Base-by-base conservation (phyloP, 1,140 invertebrate genomes). In the Callitettix versicolor region DNA sequence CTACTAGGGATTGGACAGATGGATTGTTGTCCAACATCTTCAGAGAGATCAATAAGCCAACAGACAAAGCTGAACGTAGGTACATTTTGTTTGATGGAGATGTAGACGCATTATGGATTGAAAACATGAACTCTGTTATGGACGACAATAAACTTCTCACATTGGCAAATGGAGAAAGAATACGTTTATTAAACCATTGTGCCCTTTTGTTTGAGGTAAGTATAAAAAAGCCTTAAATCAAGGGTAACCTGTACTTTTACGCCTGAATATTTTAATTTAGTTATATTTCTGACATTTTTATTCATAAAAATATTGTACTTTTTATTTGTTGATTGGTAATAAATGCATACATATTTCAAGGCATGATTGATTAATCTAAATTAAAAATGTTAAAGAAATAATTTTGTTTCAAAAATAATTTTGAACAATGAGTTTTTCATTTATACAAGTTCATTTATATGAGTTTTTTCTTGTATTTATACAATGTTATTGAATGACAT, bases 91-190 rank as follows among this genome's bases (percentile, higher is more conserved):
- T 93, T 72, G 92, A 95, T 67, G 92, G 92, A 5, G 91, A 95
- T 66, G 88, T 95, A 2, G 91, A 95, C 75, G 84, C 90, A 6
- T 71, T 93, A 5, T 95, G 91, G 91, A 90, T 95, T 59, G 91
- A 94, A 72, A 94, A 94, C 69, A 93, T 95, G 89, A 95, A 95
- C 71, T 92, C 90, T 1, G 90, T 95, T 5, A 94, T 95, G 91
- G 91, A 95, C 67, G 91, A 95, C 68, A 95, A 94, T 66, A 86
- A 85, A 67, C 68, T 94, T 42, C 67, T 95, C 41, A 94, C 91
- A 0, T 71, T 95, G 56, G 88, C 88, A 0, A 94, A 94, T 70
- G 90, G 91, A 48, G 91, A 95, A 66, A 74, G 91, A 53, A 92
- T 95, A 20, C 77, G 86, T 41, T 71, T 95, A 18, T 79, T 82